Evolutionary conservation across 2,888 invertebrate species (phyloP), one percentile per base, ranked within the genome.

Genomic region (Apoderus coryli): DNA sequence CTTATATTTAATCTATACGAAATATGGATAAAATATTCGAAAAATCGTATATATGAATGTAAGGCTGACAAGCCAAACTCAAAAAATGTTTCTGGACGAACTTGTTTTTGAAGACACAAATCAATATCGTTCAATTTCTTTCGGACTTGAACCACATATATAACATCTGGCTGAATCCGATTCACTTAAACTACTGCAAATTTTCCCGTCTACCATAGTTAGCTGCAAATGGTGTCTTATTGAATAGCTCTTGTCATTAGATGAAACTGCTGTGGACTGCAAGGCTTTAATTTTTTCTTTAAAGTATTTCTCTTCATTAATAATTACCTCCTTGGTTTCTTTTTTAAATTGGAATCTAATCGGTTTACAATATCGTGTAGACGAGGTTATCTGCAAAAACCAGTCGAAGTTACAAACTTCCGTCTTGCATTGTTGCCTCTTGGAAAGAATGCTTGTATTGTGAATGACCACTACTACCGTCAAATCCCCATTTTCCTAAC

Each of bases 61-160:
- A 22, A 22, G n/a, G 22, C 10, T 22, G 22, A 22, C 9, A 16
- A 16, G 9, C 19, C 19, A 16, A 16, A 16, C 19, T 16, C 19
- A 16, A 16, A 16, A 7, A 6, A 7, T 6, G 19, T 16, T 16
- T 16, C 19, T 7, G 19, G n/a, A n/a, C n/a, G n/a, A n/a, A n/a
- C n/a, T n/a, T n/a, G n/a, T n/a, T n/a, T n/a, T n/a, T n/a, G n/a
- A n/a, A 34, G 16, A 30, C 34, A 33, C 6, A 15, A 3, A 16
- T 30, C 30, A 11, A 34, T 31, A 25, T 34, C 14, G 9, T 29
- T 33, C 25, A n/a, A 29, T 33, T 14, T 33, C 29, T 12, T 25
- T 29, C 10, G 31, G 25, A 4, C 15, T 25, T 10, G 31, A 24
- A 7, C 25, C 10, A 12, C 31, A 25, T 11, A 25, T 29, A 10